A percentile compares a stretch with the other conserved stretches of the same genome.
These are phyloP conservation scores for Cyprinodon diabolis DNA, from an alignment of 2,797 vertebrate species.

Conservation along the genomic window DNA sequence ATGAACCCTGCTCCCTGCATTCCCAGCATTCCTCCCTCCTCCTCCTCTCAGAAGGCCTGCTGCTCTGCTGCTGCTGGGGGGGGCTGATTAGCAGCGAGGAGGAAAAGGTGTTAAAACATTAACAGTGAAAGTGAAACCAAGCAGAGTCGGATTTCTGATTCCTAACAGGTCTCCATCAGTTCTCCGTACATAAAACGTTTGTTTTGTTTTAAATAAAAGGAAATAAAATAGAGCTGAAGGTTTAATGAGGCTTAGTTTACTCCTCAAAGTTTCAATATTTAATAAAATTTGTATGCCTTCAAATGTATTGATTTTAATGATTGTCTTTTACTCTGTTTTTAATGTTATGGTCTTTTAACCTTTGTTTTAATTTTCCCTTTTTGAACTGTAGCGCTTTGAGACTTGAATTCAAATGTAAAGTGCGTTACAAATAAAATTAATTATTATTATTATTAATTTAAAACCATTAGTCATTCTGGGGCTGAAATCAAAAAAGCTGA, in stretches of 20 bases:
- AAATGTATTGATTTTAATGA: too few species aligned
- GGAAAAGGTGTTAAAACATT: constrained; percentile 40
- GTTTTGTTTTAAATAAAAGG: too few species aligned
- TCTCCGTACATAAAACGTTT: background rate
- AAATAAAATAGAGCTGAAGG: background rate
- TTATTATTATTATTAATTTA: too few species aligned
- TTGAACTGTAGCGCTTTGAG: too few species aligned
- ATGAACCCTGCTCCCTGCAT: constrained; percentile 67
- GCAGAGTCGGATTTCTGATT: background rate
- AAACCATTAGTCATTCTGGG: too few species aligned
- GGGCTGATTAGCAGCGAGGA: constrained; percentile 47
- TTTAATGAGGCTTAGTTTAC: background rate
- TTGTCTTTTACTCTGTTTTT: too few species aligned
- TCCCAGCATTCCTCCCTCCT: constrained; percentile 74
- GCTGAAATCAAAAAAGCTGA: too few species aligned
- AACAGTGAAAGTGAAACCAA: constrained; percentile 5
- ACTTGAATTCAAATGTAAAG: background rate
- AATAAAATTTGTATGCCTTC: background rate
- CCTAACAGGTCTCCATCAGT: background rate
- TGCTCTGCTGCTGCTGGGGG: constrained; percentile 28
- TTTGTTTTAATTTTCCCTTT: too few species aligned
- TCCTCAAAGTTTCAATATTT: background rate
- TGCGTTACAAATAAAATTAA: too few species aligned
- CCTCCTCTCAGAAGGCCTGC: constrained; percentile 65
- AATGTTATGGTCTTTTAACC: too few species aligned